Base-by-base conservation (phyloP, 1,140 invertebrate species). In the Procambarus virginalis region DNA sequence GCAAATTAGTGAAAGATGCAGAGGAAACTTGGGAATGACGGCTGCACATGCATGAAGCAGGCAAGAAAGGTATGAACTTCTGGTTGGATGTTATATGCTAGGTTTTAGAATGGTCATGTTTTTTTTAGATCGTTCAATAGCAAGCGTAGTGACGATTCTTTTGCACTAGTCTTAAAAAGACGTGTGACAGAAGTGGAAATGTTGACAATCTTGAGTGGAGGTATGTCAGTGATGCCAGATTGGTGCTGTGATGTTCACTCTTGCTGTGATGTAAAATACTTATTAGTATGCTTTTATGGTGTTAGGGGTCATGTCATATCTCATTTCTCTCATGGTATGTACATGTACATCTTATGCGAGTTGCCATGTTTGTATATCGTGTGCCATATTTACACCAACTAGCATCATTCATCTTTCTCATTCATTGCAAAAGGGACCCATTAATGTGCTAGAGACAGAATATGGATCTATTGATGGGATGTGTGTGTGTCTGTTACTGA, bases 241-340 rank as follows among this genome's bases (percentile, higher is more conserved):
- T 70, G 20, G 68, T 70, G 68, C 68, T 70, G 68, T 70, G 68
- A 70, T 70, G 68, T 70, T 17, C 68, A 70, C 22, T 70, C 68
- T 45, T 70, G 22, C 68, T 70, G 68, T 70, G 68, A 70, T 70
- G 68, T 70, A 70, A 70, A 22, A 34, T 70, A 64, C 68, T 70
- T 70, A 17, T 34, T 70, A 70, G 22, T 70, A 70, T 22, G n/a
- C n/a, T 22, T 34, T 70, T 70, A 70, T 70, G 68, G 68, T 70
- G n/a, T 22, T 22, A 70, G n/a, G 34, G 22, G 22, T 34, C 68
- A 70, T 70, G 68, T 34, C 68, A 70, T 70, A 17, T 70, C n/a
- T 70, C n/a, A 70, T 70, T 70, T n/a, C 20, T 34, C n/a, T 70
- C 68, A 70, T n/a, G 22, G 20, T 22, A 70, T 17, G 22, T 70